A percentile compares a stretch with the other conserved stretches of the same genome.
phyloP scores from a whole-genome alignment of 2,797 vertebrate genomes.

The Sebastiscus tertius region DNA sequence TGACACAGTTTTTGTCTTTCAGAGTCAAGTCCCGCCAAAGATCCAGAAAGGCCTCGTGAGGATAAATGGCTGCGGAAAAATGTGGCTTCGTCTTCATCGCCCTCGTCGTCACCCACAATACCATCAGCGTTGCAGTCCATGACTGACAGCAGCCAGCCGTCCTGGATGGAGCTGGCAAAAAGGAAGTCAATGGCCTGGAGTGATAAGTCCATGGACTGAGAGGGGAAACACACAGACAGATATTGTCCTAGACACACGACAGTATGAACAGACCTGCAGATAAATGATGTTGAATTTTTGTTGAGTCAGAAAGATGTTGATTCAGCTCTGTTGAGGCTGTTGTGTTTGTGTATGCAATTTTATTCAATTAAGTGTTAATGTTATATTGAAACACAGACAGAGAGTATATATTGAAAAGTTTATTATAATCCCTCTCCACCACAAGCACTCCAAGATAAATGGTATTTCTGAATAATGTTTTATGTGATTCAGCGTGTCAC shows the following conservation, averaged over 20 bases:
- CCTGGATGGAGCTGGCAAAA: constrained; percentile 98
- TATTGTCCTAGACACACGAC: background rate
- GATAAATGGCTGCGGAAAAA: constrained; percentile 82
- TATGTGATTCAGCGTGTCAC: constrained; percentile 38
- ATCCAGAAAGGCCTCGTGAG: constrained; percentile 75
- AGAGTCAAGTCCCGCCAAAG: constrained; percentile 71
- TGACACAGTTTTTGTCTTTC: constrained; percentile 20
- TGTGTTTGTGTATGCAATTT: constrained; percentile 21
- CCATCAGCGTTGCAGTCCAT: constrained; percentile 68
- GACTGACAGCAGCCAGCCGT: constrained; percentile 85
- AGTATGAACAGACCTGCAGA: background rate
- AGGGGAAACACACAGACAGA: background rate
- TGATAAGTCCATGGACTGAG: constrained; percentile 89
- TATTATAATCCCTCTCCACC: constrained; percentile 1
- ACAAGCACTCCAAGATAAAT: constrained; percentile 24
- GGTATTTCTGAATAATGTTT: constrained; percentile 35
- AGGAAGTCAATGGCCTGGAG: constrained; percentile 98
- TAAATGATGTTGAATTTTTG: background rate
- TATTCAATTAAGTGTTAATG: constrained; percentile 39
- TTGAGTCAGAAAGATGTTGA: background rate
- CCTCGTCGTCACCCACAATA: constrained; percentile 60
- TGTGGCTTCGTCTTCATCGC: constrained; percentile 42
- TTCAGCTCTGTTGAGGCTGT: background rate
- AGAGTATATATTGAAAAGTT: constrained; percentile 23
- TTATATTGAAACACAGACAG: constrained; percentile 7